Evolutionary conservation across 2,888 invertebrate genomes (phyloP).

Genomic region (Lasius platythorax): DNA sequence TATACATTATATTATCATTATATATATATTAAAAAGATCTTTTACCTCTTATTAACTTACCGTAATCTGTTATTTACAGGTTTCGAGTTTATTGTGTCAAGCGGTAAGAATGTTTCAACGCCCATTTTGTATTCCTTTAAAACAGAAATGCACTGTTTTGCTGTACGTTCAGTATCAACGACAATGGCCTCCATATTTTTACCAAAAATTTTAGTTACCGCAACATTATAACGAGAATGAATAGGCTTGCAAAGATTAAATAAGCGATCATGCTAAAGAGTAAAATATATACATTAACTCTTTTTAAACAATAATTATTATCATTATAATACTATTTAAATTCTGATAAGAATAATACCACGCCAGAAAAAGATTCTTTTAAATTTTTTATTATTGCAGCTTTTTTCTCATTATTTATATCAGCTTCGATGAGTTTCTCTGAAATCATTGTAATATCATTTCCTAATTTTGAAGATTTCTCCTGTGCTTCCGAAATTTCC

Average conservation of each 20-base stretch:
- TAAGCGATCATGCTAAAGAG: slow-evolving; percentile 94
- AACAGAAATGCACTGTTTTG: slow-evolving; percentile 95
- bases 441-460: slow-evolving; percentile 93
- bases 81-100: slow-evolving; percentile 96
- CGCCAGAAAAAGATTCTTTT: slow-evolving; percentile 96
- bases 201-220: slow-evolving; percentile 97
- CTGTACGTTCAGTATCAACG: slow-evolving; percentile 97
- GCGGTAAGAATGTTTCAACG: slow-evolving; percentile 97
- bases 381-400: slow-evolving; percentile 98
- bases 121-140: slow-evolving; percentile 96
- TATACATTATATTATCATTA: neutral
- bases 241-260: slow-evolving; percentile 99
- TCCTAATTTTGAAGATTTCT: slow-evolving; percentile 92
- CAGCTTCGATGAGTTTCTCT: slow-evolving; percentile 95
- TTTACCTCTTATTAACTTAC: slow-evolving; percentile 83
- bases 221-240: slow-evolving; percentile 97
- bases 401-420: slow-evolving; percentile 97
- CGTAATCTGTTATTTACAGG: slow-evolving; percentile 94
- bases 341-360: slow-evolving; percentile 82
- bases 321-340: neutral
- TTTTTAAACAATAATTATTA: slow-evolving; percentile 13
- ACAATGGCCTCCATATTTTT: slow-evolving; percentile 99
- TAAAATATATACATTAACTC: slow-evolving; percentile 12
- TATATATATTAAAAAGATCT: neutral
- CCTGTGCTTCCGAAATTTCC: slow-evolving; percentile 94